Conservation (phyloP, 2,797 vertebrate genomes). For the Melanotaenia maccullochi region DNA sequence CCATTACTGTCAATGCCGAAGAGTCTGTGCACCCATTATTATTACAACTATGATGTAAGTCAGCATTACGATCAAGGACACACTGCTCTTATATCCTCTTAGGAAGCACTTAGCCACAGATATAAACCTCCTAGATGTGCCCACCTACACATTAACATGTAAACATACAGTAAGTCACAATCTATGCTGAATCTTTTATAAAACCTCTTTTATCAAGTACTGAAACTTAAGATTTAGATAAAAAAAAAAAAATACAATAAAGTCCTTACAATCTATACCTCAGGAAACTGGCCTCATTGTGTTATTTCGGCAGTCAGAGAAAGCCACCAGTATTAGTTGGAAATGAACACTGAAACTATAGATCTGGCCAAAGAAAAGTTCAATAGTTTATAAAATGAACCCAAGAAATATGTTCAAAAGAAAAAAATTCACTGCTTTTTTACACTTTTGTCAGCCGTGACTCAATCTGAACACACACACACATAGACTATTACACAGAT, state of each 20-base stretch:
- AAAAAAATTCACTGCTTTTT: background rate
- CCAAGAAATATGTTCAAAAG: background rate
- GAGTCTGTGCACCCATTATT: slow-evolving; percentile 24
- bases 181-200: slow-evolving; percentile 10
- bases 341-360: background rate
- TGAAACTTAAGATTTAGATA: slow-evolving; percentile 4
- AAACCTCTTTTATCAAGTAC: slow-evolving; percentile 13
- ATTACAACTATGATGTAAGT: slow-evolving; percentile 35
- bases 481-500: background rate
- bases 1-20: slow-evolving; percentile 17
- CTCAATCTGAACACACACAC: slow-evolving; percentile 22
- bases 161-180: slow-evolving; percentile 29
- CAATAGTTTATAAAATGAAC: slow-evolving; percentile 7
- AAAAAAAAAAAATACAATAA: slow-evolving; percentile 14
- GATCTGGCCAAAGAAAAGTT: background rate
- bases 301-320: slow-evolving; percentile 4
- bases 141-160: slow-evolving; percentile 16
- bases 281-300: slow-evolving; percentile 13
- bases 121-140: slow-evolving; percentile 21
- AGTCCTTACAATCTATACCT: slow-evolving; percentile 18
- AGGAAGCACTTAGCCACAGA: slow-evolving; percentile 51
- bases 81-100: slow-evolving; percentile 59
- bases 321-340: background rate
- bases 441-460: background rate
- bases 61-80: slow-evolving; percentile 43